phyloP scores from a whole-genome alignment of 2,797 vertebrate species.

The Pelodytes ibericus region DNA sequence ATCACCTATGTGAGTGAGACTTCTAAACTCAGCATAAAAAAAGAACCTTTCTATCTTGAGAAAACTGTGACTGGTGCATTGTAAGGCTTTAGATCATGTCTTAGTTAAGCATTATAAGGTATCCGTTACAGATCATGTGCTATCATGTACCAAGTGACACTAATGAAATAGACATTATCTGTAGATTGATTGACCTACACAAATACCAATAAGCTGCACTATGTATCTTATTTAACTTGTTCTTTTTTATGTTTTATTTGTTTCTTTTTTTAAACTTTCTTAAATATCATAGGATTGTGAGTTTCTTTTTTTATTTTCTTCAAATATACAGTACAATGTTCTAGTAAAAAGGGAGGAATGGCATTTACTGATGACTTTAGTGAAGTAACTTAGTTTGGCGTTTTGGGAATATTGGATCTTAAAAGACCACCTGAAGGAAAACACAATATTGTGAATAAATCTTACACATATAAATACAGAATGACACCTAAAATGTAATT shows the following conservation, averaged over 20 bases:
- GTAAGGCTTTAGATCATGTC: neutral
- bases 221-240: neutral
- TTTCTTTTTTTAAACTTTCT: too few species aligned
- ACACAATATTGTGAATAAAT: conserved; percentile 38
- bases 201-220: too few species aligned
- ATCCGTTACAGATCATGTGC: neutral
- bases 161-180: neutral
- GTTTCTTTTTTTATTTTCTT: neutral
- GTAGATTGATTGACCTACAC: too few species aligned
- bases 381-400: conserved; percentile 7
- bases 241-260: neutral
- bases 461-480: conserved; percentile 21
- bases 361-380: conserved; percentile 26
- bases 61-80: neutral
- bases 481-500: conserved; percentile 27
- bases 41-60: neutral
- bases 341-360: neutral
- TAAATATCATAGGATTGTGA: too few species aligned
- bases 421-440: conserved; percentile 13
- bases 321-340: neutral
- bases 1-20: neutral
- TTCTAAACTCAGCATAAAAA: neutral
- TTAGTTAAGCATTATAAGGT: neutral
- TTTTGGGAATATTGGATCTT: conserved; percentile 1
- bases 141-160: neutral